Base-by-base conservation (phyloP, 2,113 vertebrate genomes). In the Nycticryphes semicollaris region DNA sequence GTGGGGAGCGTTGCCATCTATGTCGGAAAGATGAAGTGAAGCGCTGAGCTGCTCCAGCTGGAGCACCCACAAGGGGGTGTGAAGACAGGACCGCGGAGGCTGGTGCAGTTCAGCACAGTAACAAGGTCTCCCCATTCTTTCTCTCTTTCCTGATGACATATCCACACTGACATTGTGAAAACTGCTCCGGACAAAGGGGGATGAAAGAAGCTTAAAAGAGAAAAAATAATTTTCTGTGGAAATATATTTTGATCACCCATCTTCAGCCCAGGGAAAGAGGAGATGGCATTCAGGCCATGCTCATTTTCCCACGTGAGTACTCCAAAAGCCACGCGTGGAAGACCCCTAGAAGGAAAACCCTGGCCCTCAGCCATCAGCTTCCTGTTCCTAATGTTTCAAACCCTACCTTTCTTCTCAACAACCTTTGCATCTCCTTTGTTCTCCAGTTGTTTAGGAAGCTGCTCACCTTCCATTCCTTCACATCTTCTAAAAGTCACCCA, bases 291-390 rank as follows among this genome's bases (percentile, higher is more conserved):
- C 15, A 23, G 68, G 48, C 28, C 2, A 4, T 1, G 3, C 20
- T 57, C 31, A 0, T 50, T 41, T 19, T 92, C 43, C n/a, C 51
- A 24, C 0, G 1, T 1, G 4, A 28, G 35, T 14, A 31, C 15
- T 73, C 76, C 37, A 35, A 39, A 76, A 53, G 14, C 12, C 41
- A 43, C 0, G 0, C 20, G 23, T 14, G 31, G n/a, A 75, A 72
- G 12, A 8, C 14, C 7, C 28, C n/a, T 28, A 0, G 0, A 69
- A 62, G 20, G 30, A 41, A 80, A 90, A 48, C 3, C 5, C 1
- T 0, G 17, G 12, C 37, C 24, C 25, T 67, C 57, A 35, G 48
- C 43, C 59, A 12, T 21, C 48, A 73, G 6, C 37, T 48, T 28
- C 16, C 45, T 35, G 2, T 11, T 45, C 66, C 43, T 72, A 18